phyloP scores from a whole-genome alignment of 2,113 vertebrate genomes.

The Notechis scutatus region DNA sequence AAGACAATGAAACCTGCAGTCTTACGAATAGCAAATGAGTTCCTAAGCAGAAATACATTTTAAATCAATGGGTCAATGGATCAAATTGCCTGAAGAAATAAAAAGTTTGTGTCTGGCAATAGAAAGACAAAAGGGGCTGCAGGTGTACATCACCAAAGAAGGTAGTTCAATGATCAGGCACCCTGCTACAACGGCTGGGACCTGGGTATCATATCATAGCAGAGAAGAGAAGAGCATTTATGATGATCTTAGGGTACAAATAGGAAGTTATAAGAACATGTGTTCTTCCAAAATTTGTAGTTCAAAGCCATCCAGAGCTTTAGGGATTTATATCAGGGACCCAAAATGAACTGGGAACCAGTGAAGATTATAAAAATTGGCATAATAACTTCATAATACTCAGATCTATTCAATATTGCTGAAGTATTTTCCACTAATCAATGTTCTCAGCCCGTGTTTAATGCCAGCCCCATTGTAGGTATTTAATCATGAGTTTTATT shows the following conservation, averaged over 20 bases:
- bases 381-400: neutral
- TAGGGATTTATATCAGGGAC: neutral
- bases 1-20: neutral
- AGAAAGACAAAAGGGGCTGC: neutral
- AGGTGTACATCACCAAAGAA: neutral
- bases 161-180: neutral
- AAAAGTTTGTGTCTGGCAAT: neutral
- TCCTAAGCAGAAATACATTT: neutral
- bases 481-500: too few species aligned
- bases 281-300: neutral
- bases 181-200: neutral
- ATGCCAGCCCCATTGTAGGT: too few species aligned
- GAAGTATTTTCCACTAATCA: too few species aligned
- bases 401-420: neutral
- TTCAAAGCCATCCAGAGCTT: neutral
- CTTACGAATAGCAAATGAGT: neutral
- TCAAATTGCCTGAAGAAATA: neutral
- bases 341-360: neutral
- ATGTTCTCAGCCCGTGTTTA: too few species aligned
- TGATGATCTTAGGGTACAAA: neutral
- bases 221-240: neutral
- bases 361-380: neutral
- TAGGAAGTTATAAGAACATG: neutral
- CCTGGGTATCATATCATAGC: neutral
- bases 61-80: neutral